Conservation (phyloP, 2,113 vertebrate genomes). For the Helogale parvula region DNA sequence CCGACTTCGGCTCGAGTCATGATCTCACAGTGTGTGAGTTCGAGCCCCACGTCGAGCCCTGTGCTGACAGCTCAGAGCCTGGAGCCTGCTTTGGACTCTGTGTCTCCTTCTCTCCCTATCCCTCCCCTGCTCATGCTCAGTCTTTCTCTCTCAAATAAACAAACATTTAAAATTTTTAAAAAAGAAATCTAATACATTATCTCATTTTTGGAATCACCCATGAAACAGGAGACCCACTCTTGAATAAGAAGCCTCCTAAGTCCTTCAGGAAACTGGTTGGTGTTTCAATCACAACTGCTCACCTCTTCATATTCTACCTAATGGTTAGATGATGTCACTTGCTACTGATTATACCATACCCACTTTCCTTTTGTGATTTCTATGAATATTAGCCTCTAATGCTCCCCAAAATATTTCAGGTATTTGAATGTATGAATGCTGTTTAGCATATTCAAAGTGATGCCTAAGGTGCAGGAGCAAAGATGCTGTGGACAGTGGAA, state of each 20-base stretch:
- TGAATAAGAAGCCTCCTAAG: not conserved
- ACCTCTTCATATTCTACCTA: not conserved
- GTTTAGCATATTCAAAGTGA: not conserved
- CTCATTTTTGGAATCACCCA: not conserved
- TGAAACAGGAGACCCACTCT: not conserved
- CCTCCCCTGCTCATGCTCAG: no score
- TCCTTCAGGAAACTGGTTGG: not conserved
- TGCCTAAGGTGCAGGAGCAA: not conserved
- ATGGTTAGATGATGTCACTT: not conserved
- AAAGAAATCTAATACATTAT: not conserved
- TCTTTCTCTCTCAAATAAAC: no score
- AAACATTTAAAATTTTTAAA: no score
- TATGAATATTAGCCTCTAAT: not conserved
- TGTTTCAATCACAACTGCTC: not conserved
- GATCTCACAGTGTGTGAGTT: no score
- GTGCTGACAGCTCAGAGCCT: no score
- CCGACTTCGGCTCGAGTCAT: no score
- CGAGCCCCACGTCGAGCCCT: no score
- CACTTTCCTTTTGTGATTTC: not conserved
- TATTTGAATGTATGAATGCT: not conserved
- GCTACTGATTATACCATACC: not conserved
- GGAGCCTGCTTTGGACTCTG: no score
- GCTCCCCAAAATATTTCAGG: not conserved
- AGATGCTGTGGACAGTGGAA: not conserved
- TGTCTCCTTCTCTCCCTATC: no score